Conservation (phyloP, 2,888 invertebrate species). For the Metellina segmentata region DNA sequence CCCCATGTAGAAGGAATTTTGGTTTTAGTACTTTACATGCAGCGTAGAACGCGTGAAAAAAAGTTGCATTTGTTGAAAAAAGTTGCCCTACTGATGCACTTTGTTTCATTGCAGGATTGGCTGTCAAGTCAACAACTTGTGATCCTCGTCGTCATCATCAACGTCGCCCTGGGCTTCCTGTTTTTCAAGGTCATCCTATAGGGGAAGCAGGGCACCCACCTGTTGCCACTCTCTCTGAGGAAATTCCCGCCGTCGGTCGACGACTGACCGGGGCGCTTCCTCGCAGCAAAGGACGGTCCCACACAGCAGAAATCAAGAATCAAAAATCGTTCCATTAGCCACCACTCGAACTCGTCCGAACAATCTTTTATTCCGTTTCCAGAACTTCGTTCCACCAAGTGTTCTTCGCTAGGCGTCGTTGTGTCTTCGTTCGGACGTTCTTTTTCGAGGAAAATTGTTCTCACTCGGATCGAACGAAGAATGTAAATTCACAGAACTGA, state of each 20-base stretch:
- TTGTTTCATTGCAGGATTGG: constrained; percentile 83
- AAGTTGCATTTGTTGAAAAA: no score
- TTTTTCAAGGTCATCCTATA: constrained; percentile 89
- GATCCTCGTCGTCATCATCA: constrained; percentile 94
- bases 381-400: background rate
- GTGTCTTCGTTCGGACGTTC: background rate
- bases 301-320: no score
- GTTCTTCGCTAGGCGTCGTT: background rate
- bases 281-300: background rate
- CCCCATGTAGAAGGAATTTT: no score
- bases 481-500: no score
- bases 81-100: background rate
- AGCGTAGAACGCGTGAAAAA: no score
- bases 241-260: background rate
- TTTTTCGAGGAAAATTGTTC: background rate
- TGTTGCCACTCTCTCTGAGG: background rate
- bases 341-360: background rate
- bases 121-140: constrained; percentile 96
- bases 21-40: no score
- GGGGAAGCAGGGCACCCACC: background rate
- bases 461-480: no score
- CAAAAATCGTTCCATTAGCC: no score
- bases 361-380: background rate
- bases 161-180: constrained; percentile 95
- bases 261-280: background rate